Base-by-base conservation (phyloP, 2,113 vertebrate species). In the Thalassoma bifasciatum region DNA sequence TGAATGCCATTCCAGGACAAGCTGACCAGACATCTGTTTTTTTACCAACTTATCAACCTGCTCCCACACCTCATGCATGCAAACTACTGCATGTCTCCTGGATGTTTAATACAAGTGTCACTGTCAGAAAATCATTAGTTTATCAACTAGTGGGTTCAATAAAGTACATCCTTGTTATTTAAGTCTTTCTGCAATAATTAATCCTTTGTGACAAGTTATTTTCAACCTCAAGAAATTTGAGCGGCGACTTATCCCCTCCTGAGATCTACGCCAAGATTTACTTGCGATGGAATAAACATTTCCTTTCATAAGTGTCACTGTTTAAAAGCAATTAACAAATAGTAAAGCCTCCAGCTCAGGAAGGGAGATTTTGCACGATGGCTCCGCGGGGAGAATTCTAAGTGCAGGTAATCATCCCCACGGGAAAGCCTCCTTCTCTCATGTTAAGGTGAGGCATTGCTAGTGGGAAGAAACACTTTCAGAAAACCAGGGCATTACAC, bases 331-430 rank as follows among this genome's bases (percentile, higher is more conserved):
- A 85, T 82, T 83, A 89, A 60, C 42, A 60, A 70, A 14, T 5
- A 38, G 37, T 36, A 75, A 75, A 71, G 66, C 67, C 53, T 57
- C 46, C 10, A 71, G 61, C 75, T 70, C 46, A 65, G 24, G 50
- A 73, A 44, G 23, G 5, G 23, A 64, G 53, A 68, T 62, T 73
- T 30, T 61, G 44, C 62, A 23, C 37, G 24, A 63, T 38, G 52
- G 77, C 21, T 70, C 60, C 44, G 24, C 57, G 38, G 80, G 73
- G 73, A 62, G 76, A 82, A 77, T 69, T 72, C 72, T 87, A 79
- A 90, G 72, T 82, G 85, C 77, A 84, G 73, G 72, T 88, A 86
- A 86, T 88, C 56, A 66, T 82, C 83, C 86, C 87, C 85, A 66
- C 37, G 75, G 79, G 83, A 81, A 72, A 60, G 17, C 19, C 46